A percentile compares a stretch with the other conserved stretches of the same genome.
Evolutionary conservation across 2,113 vertebrate genomes (phyloP).

Genomic region (Mus musculus): GRCm39 chr11:18720001-18720500

Average conservation of each 20-base stretch:
- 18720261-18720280: neutral
- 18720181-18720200: neutral
- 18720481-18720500: neutral
- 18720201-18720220: neutral
- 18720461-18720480: neutral
- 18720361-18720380: neutral
- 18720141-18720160: neutral
- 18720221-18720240: neutral
- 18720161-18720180: neutral
- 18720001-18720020: constrained; percentile 4
- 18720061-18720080: neutral
- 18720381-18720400: neutral
- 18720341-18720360: neutral
- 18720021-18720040: neutral
- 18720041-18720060: neutral
- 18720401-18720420: neutral
- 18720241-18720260: neutral
- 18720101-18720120: neutral
- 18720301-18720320: neutral
- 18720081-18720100: neutral
- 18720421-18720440: neutral
- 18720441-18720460: neutral
- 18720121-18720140: neutral
- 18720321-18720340: neutral
- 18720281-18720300: neutral